Evolutionary conservation across 2,113 vertebrate genomes (phyloP).

Genomic region (Hippocampus zosterae): DNA sequence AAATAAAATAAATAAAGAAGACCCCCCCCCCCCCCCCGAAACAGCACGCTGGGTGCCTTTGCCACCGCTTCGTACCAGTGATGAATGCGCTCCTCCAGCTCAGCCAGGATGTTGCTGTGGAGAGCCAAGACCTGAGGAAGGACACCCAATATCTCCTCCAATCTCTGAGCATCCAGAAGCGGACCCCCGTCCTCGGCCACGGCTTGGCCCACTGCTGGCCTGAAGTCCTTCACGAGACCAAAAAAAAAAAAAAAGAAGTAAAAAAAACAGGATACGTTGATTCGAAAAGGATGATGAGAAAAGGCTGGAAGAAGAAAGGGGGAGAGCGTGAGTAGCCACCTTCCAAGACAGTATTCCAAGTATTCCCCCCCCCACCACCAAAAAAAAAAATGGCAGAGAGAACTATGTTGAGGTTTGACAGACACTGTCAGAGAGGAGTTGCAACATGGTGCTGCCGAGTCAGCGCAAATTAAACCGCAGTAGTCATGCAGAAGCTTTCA

Average conservation of each 20-base stretch:
- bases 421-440: too few relatives aligned
- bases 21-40: too few relatives aligned
- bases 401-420: too few relatives aligned
- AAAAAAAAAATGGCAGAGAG: too few relatives aligned
- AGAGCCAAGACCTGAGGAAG: conserved; percentile 81
- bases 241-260: not conserved
- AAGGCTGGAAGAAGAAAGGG: conserved; percentile 3
- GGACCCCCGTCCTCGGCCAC: conserved; percentile 71
- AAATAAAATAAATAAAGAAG: not conserved
- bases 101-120: conserved; percentile 81
- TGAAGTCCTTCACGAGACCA: conserved; percentile 76
- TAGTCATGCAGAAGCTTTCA: not conserved
- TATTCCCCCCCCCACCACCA: too few relatives aligned
- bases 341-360: too few relatives aligned
- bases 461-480: too few relatives aligned
- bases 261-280: not conserved
- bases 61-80: conserved; percentile 73
- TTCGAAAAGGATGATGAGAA: conserved; percentile 1
- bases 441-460: too few relatives aligned
- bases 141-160: conserved; percentile 77
- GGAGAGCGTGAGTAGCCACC: not conserved
- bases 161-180: conserved; percentile 70
- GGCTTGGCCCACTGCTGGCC: conserved; percentile 69
- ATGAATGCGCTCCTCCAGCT: conserved; percentile 80
- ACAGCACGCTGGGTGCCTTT: not conserved